Base-by-base conservation (phyloP, 2,888 invertebrate species). In the Sphecodes monilicornis region DNA sequence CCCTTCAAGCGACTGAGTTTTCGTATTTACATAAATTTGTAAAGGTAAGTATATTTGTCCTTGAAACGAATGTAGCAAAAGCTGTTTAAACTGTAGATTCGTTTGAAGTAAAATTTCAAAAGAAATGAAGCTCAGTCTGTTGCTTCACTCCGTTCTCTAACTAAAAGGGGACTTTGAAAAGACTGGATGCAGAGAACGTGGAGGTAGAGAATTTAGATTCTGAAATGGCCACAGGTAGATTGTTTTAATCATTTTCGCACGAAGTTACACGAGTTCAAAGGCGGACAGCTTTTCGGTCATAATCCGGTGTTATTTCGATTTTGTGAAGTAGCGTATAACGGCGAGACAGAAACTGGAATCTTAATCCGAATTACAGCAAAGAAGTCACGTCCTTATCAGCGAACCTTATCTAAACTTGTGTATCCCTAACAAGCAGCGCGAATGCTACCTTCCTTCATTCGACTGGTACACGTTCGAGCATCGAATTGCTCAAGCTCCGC, bases 381-480 rank as follows among this genome's bases (percentile, higher is more conserved):
- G 26, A 57, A 57, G 57, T 57, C 57, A 57, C 57, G 57, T 57
- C 4, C 57, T n/a, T n/a, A 54, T 54, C 54, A n/a, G 26, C 57
- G 57, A 26, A 5, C 57, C 57, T 26, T 29, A 26, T 26, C 26
- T 13, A 26, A 26, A 26, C 26, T 4, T 26, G 57, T 57, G 57
- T 57, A 26, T 26, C 57, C 57, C 57, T 54, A 54, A 54, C 54
- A 54, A 54, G 26, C 54, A 54, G n/a, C 54, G n/a, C 54, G 54
- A 54, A n/a, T 54, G 11, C 54, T 54, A 26, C 26, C 54, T 54
- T 54, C 11, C n/a, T 54, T 26, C 3, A 13, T 54, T 26, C 54
- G n/a, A 26, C 26, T 11, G 54, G n/a, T 26, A 26, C 11, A 54
- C 54, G n/a, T 54, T 54, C n/a, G 54, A 54, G 54, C 54, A 26